Base-by-base conservation (phyloP, 2,888 invertebrate genomes). In the Schizotus pectinicornis region DNA sequence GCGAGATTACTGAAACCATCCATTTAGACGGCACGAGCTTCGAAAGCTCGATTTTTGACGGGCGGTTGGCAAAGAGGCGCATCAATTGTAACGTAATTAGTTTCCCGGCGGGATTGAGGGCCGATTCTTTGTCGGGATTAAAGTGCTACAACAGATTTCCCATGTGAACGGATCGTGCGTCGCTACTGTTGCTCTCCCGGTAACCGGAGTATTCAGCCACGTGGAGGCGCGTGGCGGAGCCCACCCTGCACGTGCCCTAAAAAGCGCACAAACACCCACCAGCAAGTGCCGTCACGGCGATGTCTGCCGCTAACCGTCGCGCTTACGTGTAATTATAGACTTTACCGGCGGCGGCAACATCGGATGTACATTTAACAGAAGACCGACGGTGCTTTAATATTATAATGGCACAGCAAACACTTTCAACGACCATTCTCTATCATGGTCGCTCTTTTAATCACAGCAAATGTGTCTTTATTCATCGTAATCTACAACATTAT, bases 161-260 rank as follows among this genome's bases (percentile, higher is more conserved):
- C 64, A 64, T 64, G 64, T 62, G 64, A 64, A 62, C 64, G 14
- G 31, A 7, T 8, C 33, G 33, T n/a, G 14, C 11, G 34, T 34
- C 38, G 58, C 58, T 33, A 59, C 54, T 55, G 55, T 64, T 62
- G 50, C 62, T 51, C 42, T 37, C 48, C 42, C 47, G 47, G 70
- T 71, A 68, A 69, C 68, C 66, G 60, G 67, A 70, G 62, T 62
- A 64, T 56, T 54, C 37, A 35, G 49, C 49, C 69, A 62, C 68
- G 67, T 65, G 67, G 11, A 57, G 56, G 42, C 71, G 64, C 69
- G 69, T 69, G 71, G 36, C 56, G 13, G 41, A 45, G 45, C 48
- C 51, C 46, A 53, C 59, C 48, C 43, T 13, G 55, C 71, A 70
- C 71, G 71, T 70, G 71, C 46, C 69, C 32, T 56, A 65, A 67